phyloP scores from a whole-genome alignment of 2,888 invertebrate genomes.

The Crocallis elinguaria region DNA sequence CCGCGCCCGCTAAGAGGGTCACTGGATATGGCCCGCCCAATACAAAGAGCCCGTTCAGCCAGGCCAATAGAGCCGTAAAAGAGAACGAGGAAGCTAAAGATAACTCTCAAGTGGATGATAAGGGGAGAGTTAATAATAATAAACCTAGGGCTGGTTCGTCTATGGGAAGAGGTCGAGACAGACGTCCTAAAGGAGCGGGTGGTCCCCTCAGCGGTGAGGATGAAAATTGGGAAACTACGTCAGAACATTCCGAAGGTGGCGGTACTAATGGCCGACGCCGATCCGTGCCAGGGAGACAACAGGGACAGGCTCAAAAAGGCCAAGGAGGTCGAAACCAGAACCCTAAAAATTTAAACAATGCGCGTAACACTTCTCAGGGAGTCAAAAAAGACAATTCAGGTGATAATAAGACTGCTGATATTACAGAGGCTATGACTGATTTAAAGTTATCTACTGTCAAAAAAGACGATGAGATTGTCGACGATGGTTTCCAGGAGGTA shows the following conservation, averaged over 20 bases:
- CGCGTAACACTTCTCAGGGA: slow-evolving; percentile 56
- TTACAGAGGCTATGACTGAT: slow-evolving; percentile 74
- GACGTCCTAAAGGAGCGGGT: slow-evolving; percentile 65
- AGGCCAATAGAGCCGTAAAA: slow-evolving; percentile 72
- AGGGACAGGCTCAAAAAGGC: slow-evolving; percentile 59
- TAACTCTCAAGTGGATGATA: slow-evolving; percentile 82
- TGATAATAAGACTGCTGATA: slow-evolving; percentile 68
- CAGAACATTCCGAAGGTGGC: slow-evolving; percentile 90
- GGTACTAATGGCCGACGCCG: slow-evolving; percentile 62
- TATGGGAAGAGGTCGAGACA: slow-evolving; percentile 80
- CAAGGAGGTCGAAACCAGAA: slow-evolving; percentile 69
- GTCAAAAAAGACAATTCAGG: slow-evolving; percentile 61
- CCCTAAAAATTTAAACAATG: slow-evolving; percentile 61
- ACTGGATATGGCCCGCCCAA: slow-evolving; percentile 93
- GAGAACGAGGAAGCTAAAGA: slow-evolving; percentile 73
- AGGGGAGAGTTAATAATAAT: slow-evolving; percentile 87
- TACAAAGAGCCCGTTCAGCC: slow-evolving; percentile 90
- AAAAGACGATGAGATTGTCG: slow-evolving; percentile 82
- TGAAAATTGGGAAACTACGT: slow-evolving; percentile 92
- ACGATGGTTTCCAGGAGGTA: slow-evolving; percentile 93
- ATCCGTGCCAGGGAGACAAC: slow-evolving; percentile 58
- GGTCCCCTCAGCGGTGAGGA: slow-evolving; percentile 81
- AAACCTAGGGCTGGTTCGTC: slow-evolving; percentile 88
- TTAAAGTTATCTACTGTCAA: slow-evolving; percentile 65
- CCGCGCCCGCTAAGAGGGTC: slow-evolving; percentile 85